These are phyloP conservation scores for Bombus affinis DNA, from an alignment of 1,140 invertebrate species.

Conservation along the genomic window DNA sequence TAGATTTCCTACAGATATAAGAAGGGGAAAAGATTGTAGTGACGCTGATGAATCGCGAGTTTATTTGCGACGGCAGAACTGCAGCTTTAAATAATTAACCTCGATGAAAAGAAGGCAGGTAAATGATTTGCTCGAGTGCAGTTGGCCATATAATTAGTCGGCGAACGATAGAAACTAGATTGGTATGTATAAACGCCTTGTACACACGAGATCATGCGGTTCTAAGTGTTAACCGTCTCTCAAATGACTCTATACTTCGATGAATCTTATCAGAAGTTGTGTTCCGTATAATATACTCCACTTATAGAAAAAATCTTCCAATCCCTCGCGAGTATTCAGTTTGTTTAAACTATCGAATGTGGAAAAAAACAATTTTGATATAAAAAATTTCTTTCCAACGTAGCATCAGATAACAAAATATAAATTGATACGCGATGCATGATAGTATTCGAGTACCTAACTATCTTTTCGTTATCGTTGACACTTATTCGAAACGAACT, in stretches of 20 bases:
- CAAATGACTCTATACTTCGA: constrained; percentile 30
- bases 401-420: background rate
- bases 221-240: constrained; percentile 49
- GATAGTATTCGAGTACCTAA: background rate
- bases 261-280: constrained; percentile 34
- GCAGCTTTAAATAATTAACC: too few species aligned
- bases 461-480: background rate
- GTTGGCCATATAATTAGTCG: constrained; percentile 62
- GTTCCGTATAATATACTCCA: background rate
- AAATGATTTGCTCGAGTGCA: background rate
- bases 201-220: constrained; percentile 22
- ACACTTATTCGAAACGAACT: background rate
- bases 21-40: too few species aligned
- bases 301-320: background rate
- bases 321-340: background rate
- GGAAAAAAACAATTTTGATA: background rate
- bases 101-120: background rate
- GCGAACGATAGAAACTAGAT: constrained; percentile 49
- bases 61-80: constrained; percentile 17
- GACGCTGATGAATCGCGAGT: constrained; percentile 24
- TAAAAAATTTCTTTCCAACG: background rate
- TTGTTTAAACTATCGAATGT: too few species aligned
- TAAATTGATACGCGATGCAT: background rate
- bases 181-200: constrained; percentile 36
- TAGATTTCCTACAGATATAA: background rate